phyloP scores from a whole-genome alignment of 2,797 vertebrate genomes.

The Malacoctenus gilli region DNA sequence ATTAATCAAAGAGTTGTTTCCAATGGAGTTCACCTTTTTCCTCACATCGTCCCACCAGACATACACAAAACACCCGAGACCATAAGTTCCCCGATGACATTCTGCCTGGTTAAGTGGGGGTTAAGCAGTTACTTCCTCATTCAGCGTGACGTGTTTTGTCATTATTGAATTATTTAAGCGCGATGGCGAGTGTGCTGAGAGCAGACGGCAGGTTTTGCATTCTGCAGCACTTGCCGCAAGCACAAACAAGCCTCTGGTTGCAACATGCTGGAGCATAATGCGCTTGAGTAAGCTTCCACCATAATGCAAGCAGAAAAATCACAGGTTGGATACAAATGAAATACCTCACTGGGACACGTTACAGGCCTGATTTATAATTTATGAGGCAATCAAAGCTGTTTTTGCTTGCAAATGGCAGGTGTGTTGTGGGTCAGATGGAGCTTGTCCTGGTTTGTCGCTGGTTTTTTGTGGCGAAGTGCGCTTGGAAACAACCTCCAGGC shows the following conservation, averaged over 20 bases:
- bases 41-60: too few relatives aligned
- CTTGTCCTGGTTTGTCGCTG: slow-evolving; percentile 43
- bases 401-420: slow-evolving; percentile 22
- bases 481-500: slow-evolving; percentile 42
- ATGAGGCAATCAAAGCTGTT: slow-evolving; percentile 2
- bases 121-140: slow-evolving; percentile 12
- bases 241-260: slow-evolving; percentile 70
- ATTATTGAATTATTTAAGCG: slow-evolving; percentile 50
- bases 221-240: slow-evolving; percentile 54
- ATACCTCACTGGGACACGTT: slow-evolving; percentile 6
- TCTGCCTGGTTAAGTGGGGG: slow-evolving; percentile 1
- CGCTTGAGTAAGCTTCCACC: slow-evolving; percentile 42
- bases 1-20: too few relatives aligned
- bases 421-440: slow-evolving; percentile 13
- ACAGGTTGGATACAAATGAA: slow-evolving; percentile 21
- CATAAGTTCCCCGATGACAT: too few relatives aligned
- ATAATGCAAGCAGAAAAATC: slow-evolving; percentile 20
- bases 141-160: slow-evolving; percentile 24
- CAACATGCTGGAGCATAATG: slow-evolving; percentile 49
- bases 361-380: too few relatives aligned
- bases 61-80: too few relatives aligned
- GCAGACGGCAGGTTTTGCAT: slow-evolving; percentile 41
- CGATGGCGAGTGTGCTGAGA: slow-evolving; percentile 40
- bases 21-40: too few relatives aligned
- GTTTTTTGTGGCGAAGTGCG: slow-evolving; percentile 31